Evolutionary conservation across 2,888 invertebrate genomes (phyloP).

Genomic region (Hemithea aestivaria): DNA sequence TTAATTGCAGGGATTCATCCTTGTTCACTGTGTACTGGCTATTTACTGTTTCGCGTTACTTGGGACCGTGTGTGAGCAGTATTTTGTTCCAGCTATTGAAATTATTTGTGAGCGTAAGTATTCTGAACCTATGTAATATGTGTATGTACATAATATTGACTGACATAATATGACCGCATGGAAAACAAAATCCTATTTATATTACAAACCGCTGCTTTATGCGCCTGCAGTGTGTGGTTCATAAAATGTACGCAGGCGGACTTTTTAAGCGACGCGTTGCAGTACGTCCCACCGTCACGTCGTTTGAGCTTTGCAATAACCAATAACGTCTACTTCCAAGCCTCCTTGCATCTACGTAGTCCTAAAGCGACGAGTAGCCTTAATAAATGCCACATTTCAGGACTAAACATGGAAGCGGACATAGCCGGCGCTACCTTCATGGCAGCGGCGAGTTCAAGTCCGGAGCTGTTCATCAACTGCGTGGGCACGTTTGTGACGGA

Average conservation of each 20-base stretch:
- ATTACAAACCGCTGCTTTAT: too few relatives aligned
- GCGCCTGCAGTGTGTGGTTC: too few relatives aligned
- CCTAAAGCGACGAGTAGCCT: too few relatives aligned
- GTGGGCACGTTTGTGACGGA: constrained; percentile 89
- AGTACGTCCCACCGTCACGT: too few relatives aligned
- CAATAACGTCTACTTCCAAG: too few relatives aligned
- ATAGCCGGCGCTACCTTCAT: constrained; percentile 94
- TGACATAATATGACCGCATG: too few relatives aligned
- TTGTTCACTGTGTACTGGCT: constrained; percentile 80
- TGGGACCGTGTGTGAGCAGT: constrained; percentile 91
- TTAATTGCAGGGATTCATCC: constrained; percentile 80
- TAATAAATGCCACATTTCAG: constrained; percentile 47
- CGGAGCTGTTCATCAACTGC: constrained; percentile 91
- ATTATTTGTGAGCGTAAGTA: constrained; percentile 88
- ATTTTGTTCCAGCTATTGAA: constrained; percentile 92
- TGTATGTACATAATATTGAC: background rate
- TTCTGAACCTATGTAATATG: constrained; percentile 6
- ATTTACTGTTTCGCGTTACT: constrained; percentile 89
- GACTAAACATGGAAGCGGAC: constrained; percentile 83
- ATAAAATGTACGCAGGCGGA: too few relatives aligned
- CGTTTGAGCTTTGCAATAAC: too few relatives aligned
- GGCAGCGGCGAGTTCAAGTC: constrained; percentile 93
- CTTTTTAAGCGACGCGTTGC: too few relatives aligned
- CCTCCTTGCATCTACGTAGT: too few relatives aligned
- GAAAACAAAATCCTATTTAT: too few relatives aligned